Evolutionary conservation across 2,113 vertebrate genomes (phyloP).

Genomic region (Chaetops frenatus): DNA sequence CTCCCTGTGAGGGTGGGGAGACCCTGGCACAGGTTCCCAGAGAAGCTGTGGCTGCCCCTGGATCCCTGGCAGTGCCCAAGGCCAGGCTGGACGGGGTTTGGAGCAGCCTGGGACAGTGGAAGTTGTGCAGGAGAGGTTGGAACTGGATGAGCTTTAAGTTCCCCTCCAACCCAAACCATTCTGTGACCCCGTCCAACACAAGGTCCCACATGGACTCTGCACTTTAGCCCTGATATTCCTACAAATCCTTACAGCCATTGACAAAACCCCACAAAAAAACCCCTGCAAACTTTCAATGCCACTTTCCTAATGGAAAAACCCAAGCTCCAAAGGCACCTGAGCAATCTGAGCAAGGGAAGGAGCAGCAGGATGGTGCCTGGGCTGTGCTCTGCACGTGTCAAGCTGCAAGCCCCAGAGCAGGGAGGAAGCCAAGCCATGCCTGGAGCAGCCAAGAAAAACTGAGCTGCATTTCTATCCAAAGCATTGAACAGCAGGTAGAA

Average conservation of each 20-base stretch:
- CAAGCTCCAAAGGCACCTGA: rapidly evolving
- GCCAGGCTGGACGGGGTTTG: rapidly evolving
- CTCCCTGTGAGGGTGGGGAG: neutral
- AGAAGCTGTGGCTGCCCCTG: neutral
- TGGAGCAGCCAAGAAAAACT: neutral
- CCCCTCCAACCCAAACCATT: neutral
- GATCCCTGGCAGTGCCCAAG: neutral
- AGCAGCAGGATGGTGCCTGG: neutral
- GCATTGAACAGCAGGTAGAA: neutral
- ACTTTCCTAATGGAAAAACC: neutral
- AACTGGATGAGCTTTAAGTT: neutral
- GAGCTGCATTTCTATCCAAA: neutral
- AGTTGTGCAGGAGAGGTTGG: neutral
- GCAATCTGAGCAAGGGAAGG: neutral
- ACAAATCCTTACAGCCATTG: rapidly evolving
- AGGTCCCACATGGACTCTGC: rapidly evolving
- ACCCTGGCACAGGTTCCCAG: neutral
- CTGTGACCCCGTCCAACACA: too few relatives aligned
- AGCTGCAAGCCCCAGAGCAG: neutral
- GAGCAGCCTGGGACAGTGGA: rapidly evolving
- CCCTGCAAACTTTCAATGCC: neutral
- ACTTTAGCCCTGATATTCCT: rapidly evolving
- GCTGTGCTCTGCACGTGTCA: neutral
- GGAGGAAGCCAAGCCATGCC: neutral
- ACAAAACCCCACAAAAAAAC: neutral